Evolutionary conservation across 2,113 vertebrate genomes (phyloP).

Genomic region (human (Homo sapiens)): GRCh38 chr7:17532501-17533000

Average conservation of each 20-base stretch:
- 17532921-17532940: slow-evolving; percentile 62
- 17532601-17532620: neutral
- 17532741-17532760: neutral
- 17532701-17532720: neutral
- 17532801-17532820: neutral
- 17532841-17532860: slow-evolving; percentile 25
- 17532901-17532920: slow-evolving; percentile 72
- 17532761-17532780: neutral
- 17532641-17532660: neutral
- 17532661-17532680: neutral
- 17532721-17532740: neutral
- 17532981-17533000: slow-evolving; percentile 26
- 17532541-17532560: neutral
- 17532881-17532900: slow-evolving; percentile 50
- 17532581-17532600: neutral
- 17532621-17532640: neutral
- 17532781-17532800: neutral
- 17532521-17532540: neutral
- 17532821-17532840: slow-evolving; percentile 58
- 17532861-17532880: slow-evolving; percentile 28
- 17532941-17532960: slow-evolving; percentile 36
- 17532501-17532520: neutral
- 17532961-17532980: slow-evolving; percentile 34
- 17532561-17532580: neutral
- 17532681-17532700: neutral